Evolutionary conservation across 2,888 invertebrate species (phyloP).

Genomic region (Chrysotoxum bicinctum): DNA sequence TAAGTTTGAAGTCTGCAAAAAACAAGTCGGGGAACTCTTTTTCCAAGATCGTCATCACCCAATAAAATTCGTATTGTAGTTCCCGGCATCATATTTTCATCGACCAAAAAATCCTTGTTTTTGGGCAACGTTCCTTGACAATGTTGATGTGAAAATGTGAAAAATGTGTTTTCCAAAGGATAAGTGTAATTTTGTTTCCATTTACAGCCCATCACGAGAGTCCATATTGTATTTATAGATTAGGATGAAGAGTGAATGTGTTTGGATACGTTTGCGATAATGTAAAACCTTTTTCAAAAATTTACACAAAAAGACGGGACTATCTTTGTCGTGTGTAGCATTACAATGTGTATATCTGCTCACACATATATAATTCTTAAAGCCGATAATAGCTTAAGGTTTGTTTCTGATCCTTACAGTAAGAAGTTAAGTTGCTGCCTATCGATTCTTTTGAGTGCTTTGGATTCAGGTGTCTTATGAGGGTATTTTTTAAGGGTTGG

Average conservation of each 20-base stretch:
- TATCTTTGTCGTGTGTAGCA: not conserved
- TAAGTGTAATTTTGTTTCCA: conserved; percentile 49
- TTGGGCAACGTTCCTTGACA: conserved; percentile 27
- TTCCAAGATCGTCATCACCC: conserved; percentile 34
- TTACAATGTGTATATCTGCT: not conserved
- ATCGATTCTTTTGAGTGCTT: conserved; percentile 20
- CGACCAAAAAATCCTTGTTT: conserved; percentile 18
- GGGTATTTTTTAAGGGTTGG: not conserved
- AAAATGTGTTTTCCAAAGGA: conserved; percentile 47
- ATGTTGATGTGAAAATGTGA: conserved; percentile 50
- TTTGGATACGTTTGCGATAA: conserved; percentile 6
- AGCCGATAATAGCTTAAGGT: conserved; percentile 9
- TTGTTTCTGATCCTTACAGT: conserved; percentile 11
- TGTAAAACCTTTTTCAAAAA: conserved; percentile 15
- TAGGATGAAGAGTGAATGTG: not conserved
- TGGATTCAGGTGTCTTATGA: conserved; percentile 1
- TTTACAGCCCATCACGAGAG: conserved; percentile 23
- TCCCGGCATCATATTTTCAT: conserved; percentile 11
- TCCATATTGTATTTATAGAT: not conserved
- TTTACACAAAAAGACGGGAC: conserved; percentile 30
- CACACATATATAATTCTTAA: not conserved
- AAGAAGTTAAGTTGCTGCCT: not conserved
- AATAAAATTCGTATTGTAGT: conserved; percentile 10
- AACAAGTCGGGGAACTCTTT: conserved; percentile 38
- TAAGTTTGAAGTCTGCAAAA: not conserved